Conservation (phyloP, 2,888 invertebrate genomes). For the Epinotia ramella region DNA sequence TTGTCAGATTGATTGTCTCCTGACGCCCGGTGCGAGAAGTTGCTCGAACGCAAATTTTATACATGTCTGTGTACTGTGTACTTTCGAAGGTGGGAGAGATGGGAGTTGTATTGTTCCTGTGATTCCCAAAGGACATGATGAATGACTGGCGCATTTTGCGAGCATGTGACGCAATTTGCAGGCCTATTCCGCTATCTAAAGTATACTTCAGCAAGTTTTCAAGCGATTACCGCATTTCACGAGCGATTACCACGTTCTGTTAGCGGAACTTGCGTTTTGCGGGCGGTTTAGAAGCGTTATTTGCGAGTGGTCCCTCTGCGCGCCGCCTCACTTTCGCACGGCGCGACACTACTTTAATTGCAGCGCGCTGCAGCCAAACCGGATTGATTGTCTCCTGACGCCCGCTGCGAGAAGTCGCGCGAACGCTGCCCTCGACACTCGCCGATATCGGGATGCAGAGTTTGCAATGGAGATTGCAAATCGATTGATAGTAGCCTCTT, state of each 20-base stretch:
- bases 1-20: constrained; percentile 84
- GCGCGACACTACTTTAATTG: constrained; percentile 84
- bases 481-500: not conserved
- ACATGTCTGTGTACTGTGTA: too few species aligned
- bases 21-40: constrained; percentile 71
- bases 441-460: constrained; percentile 10
- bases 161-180: too few species aligned
- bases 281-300: constrained; percentile 27
- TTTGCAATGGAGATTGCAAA: not conserved
- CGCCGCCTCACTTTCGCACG: constrained; percentile 81
- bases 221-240: not conserved
- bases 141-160: too few species aligned
- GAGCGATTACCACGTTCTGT: not conserved
- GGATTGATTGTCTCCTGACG: constrained; percentile 81
- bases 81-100: too few species aligned
- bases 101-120: too few species aligned
- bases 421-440: constrained; percentile 31
- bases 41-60: constrained; percentile 50
- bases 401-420: constrained; percentile 73
- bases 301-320: constrained; percentile 53
- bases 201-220: too few species aligned
- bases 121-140: too few species aligned
- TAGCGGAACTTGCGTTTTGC: not conserved
- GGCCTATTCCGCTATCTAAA: too few species aligned
- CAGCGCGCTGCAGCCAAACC: constrained; percentile 63